These are phyloP conservation scores for Agrotis segetum DNA, from an alignment of 2,888 invertebrate species.

Conservation along the genomic window DNA sequence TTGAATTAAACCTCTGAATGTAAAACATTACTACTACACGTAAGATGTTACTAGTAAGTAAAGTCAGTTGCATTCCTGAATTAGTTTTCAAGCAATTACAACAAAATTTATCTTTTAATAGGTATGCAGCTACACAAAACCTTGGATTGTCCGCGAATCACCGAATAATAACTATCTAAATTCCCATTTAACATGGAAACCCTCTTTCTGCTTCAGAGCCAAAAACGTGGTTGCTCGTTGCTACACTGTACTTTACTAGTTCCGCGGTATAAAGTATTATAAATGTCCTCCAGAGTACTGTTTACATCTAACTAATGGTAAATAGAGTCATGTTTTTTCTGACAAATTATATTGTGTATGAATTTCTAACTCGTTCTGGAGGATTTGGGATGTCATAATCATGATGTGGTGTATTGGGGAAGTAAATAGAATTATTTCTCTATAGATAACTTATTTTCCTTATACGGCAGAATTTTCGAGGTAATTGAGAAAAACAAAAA, in stretches of 20 bases:
- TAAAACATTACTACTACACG: no score
- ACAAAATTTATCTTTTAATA: not conserved
- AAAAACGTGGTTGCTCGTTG: slow-evolving; percentile 39
- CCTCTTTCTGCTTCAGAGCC: slow-evolving; percentile 31
- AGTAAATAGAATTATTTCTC: no score
- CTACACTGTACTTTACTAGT: slow-evolving; percentile 48
- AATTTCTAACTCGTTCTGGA: slow-evolving; percentile 18
- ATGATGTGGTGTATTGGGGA: no score
- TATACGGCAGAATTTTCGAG: no score
- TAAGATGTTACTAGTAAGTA: not conserved
- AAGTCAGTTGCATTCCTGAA: not conserved
- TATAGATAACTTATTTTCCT: no score
- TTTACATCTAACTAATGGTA: slow-evolving; percentile 45
- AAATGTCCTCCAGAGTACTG: slow-evolving; percentile 53
- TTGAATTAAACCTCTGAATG: no score
- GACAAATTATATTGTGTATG: slow-evolving; percentile 15
- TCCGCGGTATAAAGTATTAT: slow-evolving; percentile 51
- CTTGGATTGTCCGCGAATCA: slow-evolving; percentile 16
- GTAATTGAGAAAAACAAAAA: no score
- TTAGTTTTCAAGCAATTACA: not conserved
- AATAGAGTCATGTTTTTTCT: slow-evolving; percentile 45
- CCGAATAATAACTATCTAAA: slow-evolving; percentile 40
- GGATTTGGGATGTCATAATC: no score
- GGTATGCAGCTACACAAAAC: not conserved
- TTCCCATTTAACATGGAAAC: slow-evolving; percentile 48